A percentile compares a stretch with the other conserved stretches of the same genome.
These are phyloP conservation scores for Cantharis rustica DNA, from an alignment of 2,888 invertebrate species.

Conservation along the genomic window DNA sequence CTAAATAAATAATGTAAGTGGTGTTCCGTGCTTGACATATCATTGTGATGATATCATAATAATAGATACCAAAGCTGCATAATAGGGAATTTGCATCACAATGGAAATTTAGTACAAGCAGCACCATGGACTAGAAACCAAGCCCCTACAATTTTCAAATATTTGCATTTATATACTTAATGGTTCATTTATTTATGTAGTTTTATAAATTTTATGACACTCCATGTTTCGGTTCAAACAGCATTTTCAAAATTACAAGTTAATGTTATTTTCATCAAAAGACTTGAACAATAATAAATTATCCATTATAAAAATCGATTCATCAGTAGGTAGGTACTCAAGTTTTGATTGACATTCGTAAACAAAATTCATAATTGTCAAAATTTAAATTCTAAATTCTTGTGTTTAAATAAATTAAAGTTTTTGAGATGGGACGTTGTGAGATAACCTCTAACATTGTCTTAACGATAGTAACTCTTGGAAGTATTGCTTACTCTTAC, in stretches of 20 bases:
- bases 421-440: neutral
- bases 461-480: neutral
- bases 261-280: no score
- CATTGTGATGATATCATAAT: slow-evolving; percentile 35
- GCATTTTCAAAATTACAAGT: neutral
- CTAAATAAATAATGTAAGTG: slow-evolving; percentile 33
- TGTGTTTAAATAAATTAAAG: neutral
- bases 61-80: slow-evolving; percentile 19
- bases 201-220: neutral
- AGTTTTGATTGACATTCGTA: neutral
- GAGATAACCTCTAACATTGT: neutral
- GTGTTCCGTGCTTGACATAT: slow-evolving; percentile 26
- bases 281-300: no score
- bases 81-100: slow-evolving; percentile 28
- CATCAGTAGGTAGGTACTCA: neutral
- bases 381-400: neutral
- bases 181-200: neutral
- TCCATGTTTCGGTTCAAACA: neutral
- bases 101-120: slow-evolving; percentile 8
- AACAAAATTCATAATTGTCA: neutral
- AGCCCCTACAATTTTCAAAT: slow-evolving; percentile 17
- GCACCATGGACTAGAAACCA: slow-evolving; percentile 11
- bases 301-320: no score
- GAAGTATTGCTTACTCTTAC: neutral
- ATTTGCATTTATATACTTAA: neutral